Conservation (phyloP, 2,888 invertebrate genomes). For the Dermolepida albohirtum region DNA sequence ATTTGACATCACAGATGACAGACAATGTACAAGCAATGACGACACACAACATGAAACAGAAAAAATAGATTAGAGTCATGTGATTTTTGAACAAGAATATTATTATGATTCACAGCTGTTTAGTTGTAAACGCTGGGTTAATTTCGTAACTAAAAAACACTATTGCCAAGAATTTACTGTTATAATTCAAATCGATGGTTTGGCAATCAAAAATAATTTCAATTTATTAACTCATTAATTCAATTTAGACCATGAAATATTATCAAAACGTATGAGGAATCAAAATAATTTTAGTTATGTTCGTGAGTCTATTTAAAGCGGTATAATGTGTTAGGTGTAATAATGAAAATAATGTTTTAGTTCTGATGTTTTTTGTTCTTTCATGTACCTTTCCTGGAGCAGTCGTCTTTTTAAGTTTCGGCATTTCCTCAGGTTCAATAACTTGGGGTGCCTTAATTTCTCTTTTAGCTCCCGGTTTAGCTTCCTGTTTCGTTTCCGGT, state of each 20-base stretch:
- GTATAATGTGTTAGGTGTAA: too few relatives aligned
- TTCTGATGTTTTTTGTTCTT: neutral
- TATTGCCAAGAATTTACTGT: constrained; percentile 12
- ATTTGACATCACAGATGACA: constrained; percentile 33
- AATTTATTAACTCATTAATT: too few relatives aligned
- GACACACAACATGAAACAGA: constrained; percentile 44
- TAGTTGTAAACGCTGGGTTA: constrained; percentile 10
- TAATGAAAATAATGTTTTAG: too few relatives aligned
- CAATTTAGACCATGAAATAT: too few relatives aligned
- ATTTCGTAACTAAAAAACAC: constrained; percentile 11
- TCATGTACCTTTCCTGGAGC: constrained; percentile 40
- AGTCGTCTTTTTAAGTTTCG: constrained; percentile 38
- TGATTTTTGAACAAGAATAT: constrained; percentile 1
- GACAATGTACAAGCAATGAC: constrained; percentile 18
- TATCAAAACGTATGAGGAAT: constrained; percentile 20
- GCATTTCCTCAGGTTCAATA: constrained; percentile 51
- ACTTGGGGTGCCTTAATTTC: constrained; percentile 54
- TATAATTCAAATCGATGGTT: constrained; percentile 14
- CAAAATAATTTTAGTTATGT: constrained; percentile 11
- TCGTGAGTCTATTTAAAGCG: too few relatives aligned
- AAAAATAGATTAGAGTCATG: constrained; percentile 35
- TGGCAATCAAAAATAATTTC: constrained; percentile 11
- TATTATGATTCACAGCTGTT: constrained; percentile 20
- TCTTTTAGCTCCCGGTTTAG: constrained; percentile 46
- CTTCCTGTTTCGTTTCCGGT: constrained; percentile 44